These are phyloP conservation scores for Bradypodion ventrale DNA, from an alignment of 2,797 vertebrate genomes.

Conservation along the genomic window DNA sequence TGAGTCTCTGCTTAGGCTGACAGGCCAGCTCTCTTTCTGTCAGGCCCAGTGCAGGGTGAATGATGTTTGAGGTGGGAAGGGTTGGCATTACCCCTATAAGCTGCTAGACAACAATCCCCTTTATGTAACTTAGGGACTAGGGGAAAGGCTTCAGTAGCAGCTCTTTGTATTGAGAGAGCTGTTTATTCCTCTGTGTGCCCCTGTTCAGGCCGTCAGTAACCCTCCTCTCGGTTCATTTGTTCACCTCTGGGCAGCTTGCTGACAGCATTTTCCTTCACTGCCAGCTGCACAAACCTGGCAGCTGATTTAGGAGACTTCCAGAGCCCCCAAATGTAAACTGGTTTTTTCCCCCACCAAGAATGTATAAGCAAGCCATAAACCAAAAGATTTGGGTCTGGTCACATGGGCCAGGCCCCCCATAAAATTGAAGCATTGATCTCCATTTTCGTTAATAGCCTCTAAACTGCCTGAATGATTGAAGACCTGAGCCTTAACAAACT, in stretches of 20 bases:
- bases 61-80: slow-evolving; percentile 1
- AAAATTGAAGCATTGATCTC: slow-evolving; percentile 87
- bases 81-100: slow-evolving; percentile 12
- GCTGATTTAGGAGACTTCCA: slow-evolving; percentile 92
- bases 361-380: slow-evolving; percentile 95
- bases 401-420: slow-evolving; percentile 83
- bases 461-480: slow-evolving; percentile 72
- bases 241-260: slow-evolving; percentile 72
- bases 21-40: background rate
- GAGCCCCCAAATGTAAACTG: slow-evolving; percentile 89
- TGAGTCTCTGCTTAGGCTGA: background rate
- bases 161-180: slow-evolving; percentile 38
- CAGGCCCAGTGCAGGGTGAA: background rate
- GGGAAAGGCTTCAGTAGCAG: slow-evolving; percentile 29
- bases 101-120: slow-evolving; percentile 29
- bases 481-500: slow-evolving; percentile 76
- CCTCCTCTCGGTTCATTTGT: slow-evolving; percentile 78
- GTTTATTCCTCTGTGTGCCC: background rate
- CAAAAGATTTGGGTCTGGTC: slow-evolving; percentile 86
- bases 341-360: slow-evolving; percentile 84
- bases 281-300: slow-evolving; percentile 84
- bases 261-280: slow-evolving; percentile 86
- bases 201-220: slow-evolving; percentile 68
- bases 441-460: slow-evolving; percentile 70
- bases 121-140: slow-evolving; percentile 3